Percentiles rank a stretch among this genome's conserved stretches.
These are phyloP conservation scores for Melinopterus prodromus DNA, from an alignment of 2,888 invertebrate genomes.

Conservation along the genomic window DNA sequence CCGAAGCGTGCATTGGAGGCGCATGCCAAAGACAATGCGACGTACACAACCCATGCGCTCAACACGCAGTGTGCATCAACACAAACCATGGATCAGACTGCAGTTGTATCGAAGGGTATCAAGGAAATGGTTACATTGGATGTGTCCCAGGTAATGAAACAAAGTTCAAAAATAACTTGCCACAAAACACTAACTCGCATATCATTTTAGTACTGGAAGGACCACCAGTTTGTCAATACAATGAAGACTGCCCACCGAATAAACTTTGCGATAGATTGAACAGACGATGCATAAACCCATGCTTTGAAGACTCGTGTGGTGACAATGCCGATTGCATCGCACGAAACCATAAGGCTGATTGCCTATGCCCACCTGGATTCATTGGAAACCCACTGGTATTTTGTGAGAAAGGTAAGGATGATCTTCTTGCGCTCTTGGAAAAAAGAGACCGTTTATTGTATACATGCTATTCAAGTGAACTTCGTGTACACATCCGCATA, in stretches of 20 bases:
- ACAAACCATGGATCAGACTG: constrained; percentile 88
- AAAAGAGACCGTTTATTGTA: no score
- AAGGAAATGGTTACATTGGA: constrained; percentile 85
- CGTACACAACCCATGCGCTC: constrained; percentile 83
- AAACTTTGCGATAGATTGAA: constrained; percentile 86
- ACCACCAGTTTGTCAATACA: constrained; percentile 82
- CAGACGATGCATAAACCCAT: constrained; percentile 84
- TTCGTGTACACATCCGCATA: no score
- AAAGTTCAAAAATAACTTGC: background rate
- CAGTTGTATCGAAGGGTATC: constrained; percentile 84
- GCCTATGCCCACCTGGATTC: constrained; percentile 77
- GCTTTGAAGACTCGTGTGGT: constrained; percentile 81
- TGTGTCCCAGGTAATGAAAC: constrained; percentile 76
- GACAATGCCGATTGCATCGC: constrained; percentile 83
- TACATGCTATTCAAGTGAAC: no score
- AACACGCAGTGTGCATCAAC: constrained; percentile 86
- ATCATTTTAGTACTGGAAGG: constrained; percentile 44
- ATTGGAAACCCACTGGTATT: constrained; percentile 80
- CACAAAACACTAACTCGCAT: constrained; percentile 7
- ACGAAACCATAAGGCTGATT: constrained; percentile 78
- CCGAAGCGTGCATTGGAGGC: constrained; percentile 86
- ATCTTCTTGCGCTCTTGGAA: no score
- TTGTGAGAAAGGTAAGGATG: constrained; percentile 68
- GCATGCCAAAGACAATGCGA: constrained; percentile 89
- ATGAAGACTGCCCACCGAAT: constrained; percentile 89